Base-by-base conservation (phyloP, 2,888 invertebrate genomes). In the Phortica okadai region DNA sequence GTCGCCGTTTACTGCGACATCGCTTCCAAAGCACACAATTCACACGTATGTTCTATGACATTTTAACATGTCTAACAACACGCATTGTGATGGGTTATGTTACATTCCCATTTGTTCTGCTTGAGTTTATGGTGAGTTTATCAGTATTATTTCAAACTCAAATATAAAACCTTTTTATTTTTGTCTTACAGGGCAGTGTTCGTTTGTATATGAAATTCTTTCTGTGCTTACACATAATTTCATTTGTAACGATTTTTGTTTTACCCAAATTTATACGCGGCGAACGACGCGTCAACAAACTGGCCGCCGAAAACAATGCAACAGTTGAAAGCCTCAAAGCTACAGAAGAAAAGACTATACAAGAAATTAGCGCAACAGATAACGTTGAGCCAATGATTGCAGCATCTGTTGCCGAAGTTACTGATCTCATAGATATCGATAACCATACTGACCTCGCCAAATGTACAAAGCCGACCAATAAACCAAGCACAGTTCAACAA, bases 21-120 rank as follows among this genome's bases (percentile, higher is more conserved):
- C 93, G 95, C 90, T 98, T 98, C 92, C 91, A 95, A 84, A 93
- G 93, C 84, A 94, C 94, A 83, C 92, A 92, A 79, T 92, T 93
- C 67, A 93, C 93, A 81, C 96, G 96, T 91, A 90, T 94, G 82
- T 92, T 96, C 81, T 99, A 99, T 91, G 97, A 99, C 91, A 92
- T 94, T 74, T 85, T 96, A 78, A 96, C 98, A 59, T 96, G 97
- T 90, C 88, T 96, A 44, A 93, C 95, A 58, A 98, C 98, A 25
- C 94, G 98, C 83, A 90, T 98, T 72, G 94, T 95, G 78, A 94
- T 99, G 94, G 95, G 96, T 50, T 99, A 99, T 90, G 93, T 96
- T 74, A 97, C 97, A 66, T 97, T 97, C 91, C 96, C 97, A 82
- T 99, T 99, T 92, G 95, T 98, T 78, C 92, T 98, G 79, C 93